A percentile compares a stretch with the other conserved stretches of the same genome.
Evolutionary conservation across 2,797 vertebrate genomes (phyloP).

Genomic region (Paedocypris micromegethes): DNA sequence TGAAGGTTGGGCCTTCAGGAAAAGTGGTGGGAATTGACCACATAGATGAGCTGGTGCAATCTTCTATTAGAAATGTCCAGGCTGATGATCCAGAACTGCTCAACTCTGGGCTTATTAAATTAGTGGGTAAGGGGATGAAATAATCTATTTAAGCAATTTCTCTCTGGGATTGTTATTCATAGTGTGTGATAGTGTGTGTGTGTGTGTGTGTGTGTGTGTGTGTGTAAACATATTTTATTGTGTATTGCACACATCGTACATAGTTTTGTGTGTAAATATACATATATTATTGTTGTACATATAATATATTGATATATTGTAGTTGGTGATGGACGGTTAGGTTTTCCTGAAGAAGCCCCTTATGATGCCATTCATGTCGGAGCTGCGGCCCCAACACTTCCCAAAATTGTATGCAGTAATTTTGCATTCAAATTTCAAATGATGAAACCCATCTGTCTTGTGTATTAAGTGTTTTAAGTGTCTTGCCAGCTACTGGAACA

Average conservation of each 20-base stretch:
- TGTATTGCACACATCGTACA: too few relatives aligned
- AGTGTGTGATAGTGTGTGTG: too few relatives aligned
- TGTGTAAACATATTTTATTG: too few relatives aligned
- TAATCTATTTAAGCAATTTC: not conserved
- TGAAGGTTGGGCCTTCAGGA: conserved; percentile 74
- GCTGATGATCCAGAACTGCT: conserved; percentile 77
- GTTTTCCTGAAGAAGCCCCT: conserved; percentile 76
- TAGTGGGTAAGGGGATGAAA: conserved; percentile 69
- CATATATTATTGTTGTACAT: too few relatives aligned
- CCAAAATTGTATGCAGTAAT: conserved; percentile 71
- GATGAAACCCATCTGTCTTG: too few relatives aligned
- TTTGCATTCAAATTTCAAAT: too few relatives aligned
- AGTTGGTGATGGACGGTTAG: conserved; percentile 85
- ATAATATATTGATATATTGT: not conserved
- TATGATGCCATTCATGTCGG: conserved; percentile 90
- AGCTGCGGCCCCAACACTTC: conserved; percentile 78
- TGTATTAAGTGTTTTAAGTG: not conserved
- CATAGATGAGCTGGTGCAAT: conserved; percentile 79
- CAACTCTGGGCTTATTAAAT: conserved; percentile 72
- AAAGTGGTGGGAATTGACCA: conserved; percentile 85
- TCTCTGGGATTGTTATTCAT: too few relatives aligned
- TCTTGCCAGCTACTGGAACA: conserved; percentile 76
- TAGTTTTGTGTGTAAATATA: too few relatives aligned
- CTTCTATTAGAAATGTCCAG: conserved; percentile 75
- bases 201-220: too few relatives aligned